These are phyloP conservation scores for Ennomos fuscantarius DNA, from an alignment of 2,888 invertebrate genomes.

Conservation along the genomic window DNA sequence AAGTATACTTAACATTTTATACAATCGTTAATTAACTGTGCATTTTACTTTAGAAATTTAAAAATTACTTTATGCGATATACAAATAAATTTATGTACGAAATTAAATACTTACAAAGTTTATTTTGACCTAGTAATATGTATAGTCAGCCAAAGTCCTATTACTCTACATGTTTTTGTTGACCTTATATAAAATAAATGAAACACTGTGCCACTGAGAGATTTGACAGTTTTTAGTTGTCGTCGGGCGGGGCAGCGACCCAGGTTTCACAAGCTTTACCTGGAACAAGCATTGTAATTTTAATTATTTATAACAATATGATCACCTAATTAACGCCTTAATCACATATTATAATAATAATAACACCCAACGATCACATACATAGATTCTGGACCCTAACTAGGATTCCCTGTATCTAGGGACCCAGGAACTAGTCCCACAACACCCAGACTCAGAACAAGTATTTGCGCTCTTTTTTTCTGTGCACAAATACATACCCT, in stretches of 20 bases:
- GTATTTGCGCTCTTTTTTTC: too few relatives aligned
- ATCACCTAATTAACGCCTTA: not conserved
- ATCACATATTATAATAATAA: too few relatives aligned
- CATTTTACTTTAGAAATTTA: constrained; percentile 63
- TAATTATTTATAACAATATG: not conserved
- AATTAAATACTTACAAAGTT: constrained; percentile 60
- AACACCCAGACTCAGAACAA: too few relatives aligned
- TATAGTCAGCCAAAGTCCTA: constrained; percentile 53
- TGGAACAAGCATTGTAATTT: constrained; percentile 63
- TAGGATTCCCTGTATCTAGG: too few relatives aligned
- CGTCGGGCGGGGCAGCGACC: constrained; percentile 63
- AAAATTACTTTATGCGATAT: constrained; percentile 67
- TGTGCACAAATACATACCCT: too few relatives aligned
- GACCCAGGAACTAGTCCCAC: too few relatives aligned
- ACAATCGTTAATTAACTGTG: constrained; percentile 68
- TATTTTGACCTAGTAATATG: constrained; percentile 54
- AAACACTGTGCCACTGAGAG: constrained; percentile 76
- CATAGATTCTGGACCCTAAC: too few relatives aligned
- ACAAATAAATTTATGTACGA: constrained; percentile 65
- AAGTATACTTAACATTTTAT: constrained; percentile 64
- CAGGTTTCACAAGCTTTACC: constrained; percentile 77
- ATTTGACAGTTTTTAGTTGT: constrained; percentile 57
- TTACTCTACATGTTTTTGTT: constrained; percentile 51
- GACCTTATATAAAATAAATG: constrained; percentile 48
- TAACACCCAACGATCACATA: too few relatives aligned